These are phyloP conservation scores for Malurus elegans DNA, from an alignment of 2,113 vertebrate genomes.

Conservation along the genomic window DNA sequence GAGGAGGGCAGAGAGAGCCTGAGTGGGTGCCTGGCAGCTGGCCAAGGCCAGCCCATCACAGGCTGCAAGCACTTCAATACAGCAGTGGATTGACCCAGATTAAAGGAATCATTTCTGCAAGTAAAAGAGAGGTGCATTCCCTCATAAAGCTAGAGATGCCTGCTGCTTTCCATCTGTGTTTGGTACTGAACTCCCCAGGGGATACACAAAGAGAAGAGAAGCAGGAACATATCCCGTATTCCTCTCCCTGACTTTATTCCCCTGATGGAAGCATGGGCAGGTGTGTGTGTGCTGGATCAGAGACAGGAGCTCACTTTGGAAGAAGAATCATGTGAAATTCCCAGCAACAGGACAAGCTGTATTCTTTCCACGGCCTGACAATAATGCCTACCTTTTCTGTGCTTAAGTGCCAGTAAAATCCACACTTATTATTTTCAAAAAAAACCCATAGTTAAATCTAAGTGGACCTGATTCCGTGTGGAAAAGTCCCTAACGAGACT, in stretches of 20 bases:
- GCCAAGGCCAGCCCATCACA: background rate
- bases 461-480: background rate
- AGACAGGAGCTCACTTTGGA: background rate
- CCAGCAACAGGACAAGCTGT: background rate
- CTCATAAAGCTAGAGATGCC: background rate
- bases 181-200: background rate
- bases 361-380: background rate
- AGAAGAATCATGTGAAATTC: background rate
- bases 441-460: background rate
- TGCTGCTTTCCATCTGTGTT: background rate
- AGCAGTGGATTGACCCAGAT: background rate
- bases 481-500: background rate
- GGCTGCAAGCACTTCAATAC: background rate
- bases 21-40: background rate
- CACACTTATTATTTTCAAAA: background rate
- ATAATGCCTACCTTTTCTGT: background rate
- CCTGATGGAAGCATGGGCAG: background rate
- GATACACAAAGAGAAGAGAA: background rate
- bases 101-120: background rate
- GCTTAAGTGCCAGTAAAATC: background rate
- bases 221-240: background rate
- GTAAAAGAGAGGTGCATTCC: background rate
- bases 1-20: background rate
- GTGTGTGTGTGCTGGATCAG: fast-evolving
- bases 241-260: background rate